Percentiles rank a stretch among this genome's conserved stretches.
Conservation (phyloP, 2,113 vertebrate species). For the Oophaga pumilio region DNA sequence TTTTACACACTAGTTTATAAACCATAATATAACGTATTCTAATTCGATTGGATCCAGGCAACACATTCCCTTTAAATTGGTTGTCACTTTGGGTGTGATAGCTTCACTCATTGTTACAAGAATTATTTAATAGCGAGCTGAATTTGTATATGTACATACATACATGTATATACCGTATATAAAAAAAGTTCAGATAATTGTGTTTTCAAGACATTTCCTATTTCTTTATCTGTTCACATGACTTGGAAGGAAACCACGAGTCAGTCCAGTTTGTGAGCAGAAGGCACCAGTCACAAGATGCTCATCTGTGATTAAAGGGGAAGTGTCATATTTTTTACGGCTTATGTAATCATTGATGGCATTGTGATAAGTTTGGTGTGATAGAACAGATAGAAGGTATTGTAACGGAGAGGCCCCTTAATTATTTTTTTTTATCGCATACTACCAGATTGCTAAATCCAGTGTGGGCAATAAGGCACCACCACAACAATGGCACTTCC, state of each 20-base stretch:
- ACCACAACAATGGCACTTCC: background rate
- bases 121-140: too few species aligned
- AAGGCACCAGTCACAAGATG: background rate
- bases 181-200: background rate
- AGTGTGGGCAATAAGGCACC: too few species aligned
- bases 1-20: background rate
- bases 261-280: background rate
- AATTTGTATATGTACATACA: too few species aligned
- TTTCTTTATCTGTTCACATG: conserved; percentile 6
- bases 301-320: background rate
- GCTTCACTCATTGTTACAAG: background rate
- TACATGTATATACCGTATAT: too few species aligned
- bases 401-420: background rate
- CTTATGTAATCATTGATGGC: background rate
- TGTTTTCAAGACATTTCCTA: background rate
- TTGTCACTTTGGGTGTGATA: background rate
- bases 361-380: background rate
- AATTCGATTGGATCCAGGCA: background rate
- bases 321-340: background rate
- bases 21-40: background rate
- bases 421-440: background rate
- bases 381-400: background rate
- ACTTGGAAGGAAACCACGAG: conserved; percentile 8
- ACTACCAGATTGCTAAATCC: too few species aligned
- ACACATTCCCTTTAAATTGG: background rate